Evolutionary conservation across 2,888 invertebrate genomes (phyloP).

Genomic region (Coleophora flavipennella): DNA sequence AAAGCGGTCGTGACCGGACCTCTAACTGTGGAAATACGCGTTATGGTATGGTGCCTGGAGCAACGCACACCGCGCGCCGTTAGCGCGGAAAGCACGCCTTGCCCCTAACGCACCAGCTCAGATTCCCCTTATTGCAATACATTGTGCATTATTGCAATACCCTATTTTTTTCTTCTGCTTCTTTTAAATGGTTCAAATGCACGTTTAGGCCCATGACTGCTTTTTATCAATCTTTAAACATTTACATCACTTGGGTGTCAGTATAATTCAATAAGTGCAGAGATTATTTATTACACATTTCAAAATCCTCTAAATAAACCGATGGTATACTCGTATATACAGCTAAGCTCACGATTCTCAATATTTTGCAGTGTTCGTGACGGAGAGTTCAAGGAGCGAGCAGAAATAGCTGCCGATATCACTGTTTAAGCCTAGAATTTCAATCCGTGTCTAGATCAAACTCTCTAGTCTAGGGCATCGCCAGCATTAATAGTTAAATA

Average conservation of each 20-base stretch:
- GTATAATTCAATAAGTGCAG: slow-evolving; percentile 10
- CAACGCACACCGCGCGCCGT: too few relatives aligned
- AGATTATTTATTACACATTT: background rate
- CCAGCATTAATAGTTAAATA: background rate
- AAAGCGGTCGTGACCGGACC: slow-evolving; percentile 37
- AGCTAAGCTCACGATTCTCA: slow-evolving; percentile 32
- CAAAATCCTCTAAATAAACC: too few relatives aligned
- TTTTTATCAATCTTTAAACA: too few relatives aligned
- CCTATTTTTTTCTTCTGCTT: too few relatives aligned
- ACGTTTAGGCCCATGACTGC: too few relatives aligned
- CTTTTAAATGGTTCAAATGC: too few relatives aligned
- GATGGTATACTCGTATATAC: slow-evolving; percentile 3
- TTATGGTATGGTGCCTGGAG: slow-evolving; percentile 8
- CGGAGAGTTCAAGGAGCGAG: slow-evolving; percentile 43
- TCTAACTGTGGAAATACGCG: slow-evolving; percentile 27
- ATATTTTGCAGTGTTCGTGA: slow-evolving; percentile 56
- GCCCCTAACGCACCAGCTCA: too few relatives aligned
- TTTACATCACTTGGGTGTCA: slow-evolving; percentile 10
- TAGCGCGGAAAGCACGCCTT: too few relatives aligned
- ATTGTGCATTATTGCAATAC: too few relatives aligned
- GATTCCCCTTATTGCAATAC: too few relatives aligned
- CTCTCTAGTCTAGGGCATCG: slow-evolving; percentile 49
- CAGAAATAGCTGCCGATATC: slow-evolving; percentile 40
- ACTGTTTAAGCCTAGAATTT: slow-evolving; percentile 41
- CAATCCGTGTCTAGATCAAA: slow-evolving; percentile 53